Evolutionary conservation across 2,888 invertebrate species (phyloP), one percentile per base, ranked within the genome.

Genomic region (Alloscopus bannaensis): DNA sequence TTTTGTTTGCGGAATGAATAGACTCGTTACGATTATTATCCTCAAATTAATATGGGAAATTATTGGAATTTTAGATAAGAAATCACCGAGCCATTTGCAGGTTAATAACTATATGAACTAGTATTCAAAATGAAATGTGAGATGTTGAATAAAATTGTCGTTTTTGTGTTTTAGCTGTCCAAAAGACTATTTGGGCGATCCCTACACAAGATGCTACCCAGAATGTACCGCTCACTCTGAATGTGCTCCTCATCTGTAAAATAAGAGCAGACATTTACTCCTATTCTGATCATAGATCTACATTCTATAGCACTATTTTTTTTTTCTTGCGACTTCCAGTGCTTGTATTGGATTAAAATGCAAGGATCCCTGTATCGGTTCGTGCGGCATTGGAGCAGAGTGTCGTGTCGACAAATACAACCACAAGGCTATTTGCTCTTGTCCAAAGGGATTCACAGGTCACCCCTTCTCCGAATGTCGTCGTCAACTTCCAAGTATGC

Each of bases 331-430:
- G 8, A 47, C 20, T 55, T 71, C 91, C 86, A 92, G 93, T 86
- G 94, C 94, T 22, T 96, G 96, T 86, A 91, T 93, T 83, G 93
- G 94, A 88, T 93, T 94, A 85, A 93, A 93, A 80, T 96, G 96
- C 88, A 90, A 93, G 72, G 93, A 95, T 88, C 95, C 95, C 0
- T 96, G 96, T 88, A 84, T 83, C 16, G 93, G 93, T 62, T 93
- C 93, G 4, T 95, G 95, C 86, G 95, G 95, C 50, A 70, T 81
- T 55, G 80, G 81, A 6, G 95, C 95, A 2, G 93, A 95, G 86
- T 96, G 95, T 88, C 91, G 92, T 86, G 90, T 95, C 47, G 91
- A 94, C 47, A 80, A 82, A 70, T 78, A 76, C 40, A 79, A 71
- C 29, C 77, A 64, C 45, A 76, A 75, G 66, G 75, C 75, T 16